A percentile compares a stretch with the other conserved stretches of the same genome.
Conservation (phyloP, 2,113 vertebrate species). For the Poicephalus gulielmi region DNA sequence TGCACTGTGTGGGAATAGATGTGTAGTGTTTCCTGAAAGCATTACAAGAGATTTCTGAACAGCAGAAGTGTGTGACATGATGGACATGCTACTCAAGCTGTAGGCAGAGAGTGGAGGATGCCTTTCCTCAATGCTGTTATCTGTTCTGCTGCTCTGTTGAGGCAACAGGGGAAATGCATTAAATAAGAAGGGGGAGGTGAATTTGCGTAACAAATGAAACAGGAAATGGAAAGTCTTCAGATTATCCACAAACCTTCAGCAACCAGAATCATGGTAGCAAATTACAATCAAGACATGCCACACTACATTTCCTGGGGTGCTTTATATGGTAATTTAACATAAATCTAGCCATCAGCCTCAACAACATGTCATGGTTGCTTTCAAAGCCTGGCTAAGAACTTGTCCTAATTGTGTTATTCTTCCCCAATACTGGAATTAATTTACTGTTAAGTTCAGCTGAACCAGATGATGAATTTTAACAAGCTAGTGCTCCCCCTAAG, state of each 20-base stretch:
- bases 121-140: not conserved
- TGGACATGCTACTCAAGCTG: not conserved
- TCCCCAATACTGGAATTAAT: constrained; percentile 42
- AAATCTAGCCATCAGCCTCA: constrained; percentile 19
- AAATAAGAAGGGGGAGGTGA: not conserved
- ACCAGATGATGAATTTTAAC: constrained; percentile 60
- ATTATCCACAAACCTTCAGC: constrained; percentile 4
- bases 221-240: not conserved
- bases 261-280: not conserved
- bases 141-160: not conserved
- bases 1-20: not conserved
- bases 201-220: not conserved
- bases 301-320: not conserved
- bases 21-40: not conserved
- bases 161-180: not conserved
- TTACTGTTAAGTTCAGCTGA: constrained; percentile 56
- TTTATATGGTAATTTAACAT: constrained; percentile 17
- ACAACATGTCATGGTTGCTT: not conserved
- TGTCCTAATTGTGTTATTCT: constrained; percentile 41
- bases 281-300: not conserved
- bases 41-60: not conserved
- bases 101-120: not conserved
- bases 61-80: not conserved
- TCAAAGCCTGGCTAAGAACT: constrained; percentile 31
- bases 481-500: not conserved